Evolutionary conservation across 2,888 invertebrate species (phyloP).

Genomic region (Gastrophysa polygoni): DNA sequence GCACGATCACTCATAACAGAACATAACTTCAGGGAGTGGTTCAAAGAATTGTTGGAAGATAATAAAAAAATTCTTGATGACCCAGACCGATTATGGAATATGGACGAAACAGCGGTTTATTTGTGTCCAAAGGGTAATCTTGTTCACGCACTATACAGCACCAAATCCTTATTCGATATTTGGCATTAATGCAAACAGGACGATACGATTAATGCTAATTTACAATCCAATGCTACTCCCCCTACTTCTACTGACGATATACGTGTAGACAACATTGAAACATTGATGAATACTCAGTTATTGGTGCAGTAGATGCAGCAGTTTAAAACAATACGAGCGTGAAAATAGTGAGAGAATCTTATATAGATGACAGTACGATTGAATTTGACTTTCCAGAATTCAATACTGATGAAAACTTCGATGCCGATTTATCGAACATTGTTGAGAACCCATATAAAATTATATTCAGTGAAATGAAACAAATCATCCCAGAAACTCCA

Average conservation of each 20-base stretch:
- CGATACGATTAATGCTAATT: neutral
- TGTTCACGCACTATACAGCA: neutral
- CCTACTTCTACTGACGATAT: neutral
- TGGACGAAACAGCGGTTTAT: constrained; percentile 21
- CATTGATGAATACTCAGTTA: constrained; percentile 1
- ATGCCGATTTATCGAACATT: neutral
- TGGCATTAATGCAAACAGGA: constrained; percentile 1
- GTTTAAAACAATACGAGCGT: neutral
- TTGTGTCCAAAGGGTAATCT: neutral
- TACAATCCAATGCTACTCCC: neutral
- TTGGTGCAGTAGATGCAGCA: neutral
- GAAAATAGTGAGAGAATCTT: neutral
- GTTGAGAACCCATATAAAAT: constrained; percentile 1
- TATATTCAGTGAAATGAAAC: no score
- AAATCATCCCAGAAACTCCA: neutral
- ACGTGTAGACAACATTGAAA: neutral
- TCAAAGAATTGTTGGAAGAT: neutral
- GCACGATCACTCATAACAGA: neutral
- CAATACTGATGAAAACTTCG: neutral
- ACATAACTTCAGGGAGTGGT: constrained; percentile 3
- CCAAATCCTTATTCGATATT: constrained; percentile 8
- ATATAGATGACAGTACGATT: constrained; percentile 2
- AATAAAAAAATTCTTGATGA: neutral
- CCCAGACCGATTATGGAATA: no score
- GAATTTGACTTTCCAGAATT: constrained; percentile 5